A percentile compares a stretch with the other conserved stretches of the same genome.
Conservation (phyloP, 2,113 vertebrate species). For the human region DNA sequence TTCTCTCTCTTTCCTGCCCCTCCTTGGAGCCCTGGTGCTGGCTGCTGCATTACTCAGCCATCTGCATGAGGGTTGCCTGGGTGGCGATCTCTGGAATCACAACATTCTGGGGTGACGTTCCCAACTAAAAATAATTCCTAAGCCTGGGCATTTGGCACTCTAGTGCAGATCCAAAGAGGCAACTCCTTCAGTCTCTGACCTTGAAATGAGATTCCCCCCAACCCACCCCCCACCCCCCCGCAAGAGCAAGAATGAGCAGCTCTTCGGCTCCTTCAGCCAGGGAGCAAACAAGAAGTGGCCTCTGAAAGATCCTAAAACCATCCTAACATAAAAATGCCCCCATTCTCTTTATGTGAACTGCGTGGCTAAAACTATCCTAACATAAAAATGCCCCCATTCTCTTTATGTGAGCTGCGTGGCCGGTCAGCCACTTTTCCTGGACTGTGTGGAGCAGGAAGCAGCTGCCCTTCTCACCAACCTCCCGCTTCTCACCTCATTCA, state of each 20-base stretch:
- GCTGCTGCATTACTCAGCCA: not conserved
- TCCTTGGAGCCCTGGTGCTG: not conserved
- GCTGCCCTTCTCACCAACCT: not conserved
- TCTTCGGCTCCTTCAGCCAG: not conserved
- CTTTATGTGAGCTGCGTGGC: no score
- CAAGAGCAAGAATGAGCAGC: not conserved
- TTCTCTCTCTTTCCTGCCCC: not conserved
- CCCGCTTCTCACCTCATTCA: no score
- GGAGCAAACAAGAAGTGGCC: not conserved
- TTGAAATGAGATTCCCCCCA: not conserved
- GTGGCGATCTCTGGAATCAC: not conserved
- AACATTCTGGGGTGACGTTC: not conserved
- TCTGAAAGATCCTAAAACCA: not conserved
- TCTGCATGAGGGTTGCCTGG: not conserved
- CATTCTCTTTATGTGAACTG: not conserved
- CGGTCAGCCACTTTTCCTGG: not conserved
- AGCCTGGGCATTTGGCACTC: not conserved
- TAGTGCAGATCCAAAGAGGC: not conserved
- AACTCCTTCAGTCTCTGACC: not conserved
- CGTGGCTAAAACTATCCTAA: not conserved
- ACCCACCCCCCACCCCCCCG: no score
- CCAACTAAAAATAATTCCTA: not conserved
- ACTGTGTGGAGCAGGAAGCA: fast-evolving
- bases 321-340: not conserved
- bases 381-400: not conserved